These are phyloP conservation scores for Ips nitidus DNA, from an alignment of 1,140 invertebrate species.

Conservation along the genomic window DNA sequence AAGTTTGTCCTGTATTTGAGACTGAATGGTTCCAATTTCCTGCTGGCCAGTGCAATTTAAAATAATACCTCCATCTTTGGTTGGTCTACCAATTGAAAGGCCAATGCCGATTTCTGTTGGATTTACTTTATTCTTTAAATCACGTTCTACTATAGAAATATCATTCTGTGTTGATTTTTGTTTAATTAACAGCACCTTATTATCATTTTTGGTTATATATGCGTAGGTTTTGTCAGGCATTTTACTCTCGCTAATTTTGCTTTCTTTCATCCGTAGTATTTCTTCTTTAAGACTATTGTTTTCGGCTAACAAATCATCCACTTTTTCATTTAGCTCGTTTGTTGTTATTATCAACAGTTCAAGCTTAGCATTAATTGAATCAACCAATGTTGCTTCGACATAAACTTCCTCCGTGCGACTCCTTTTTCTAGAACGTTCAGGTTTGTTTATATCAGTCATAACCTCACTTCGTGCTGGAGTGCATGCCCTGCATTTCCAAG, in stretches of 20 bases:
- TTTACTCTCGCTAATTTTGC: background rate
- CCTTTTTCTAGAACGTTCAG: conserved; percentile 6
- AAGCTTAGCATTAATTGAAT: conserved; percentile 3
- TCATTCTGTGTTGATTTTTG: background rate
- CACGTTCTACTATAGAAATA: background rate
- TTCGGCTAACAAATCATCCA: background rate
- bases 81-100: background rate
- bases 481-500: background rate
- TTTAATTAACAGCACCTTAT: conserved; percentile 6
- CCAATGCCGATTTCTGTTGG: conserved; percentile 4
- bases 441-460: conserved; percentile 10
- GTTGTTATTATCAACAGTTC: background rate
- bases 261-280: background rate
- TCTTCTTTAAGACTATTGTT: conserved; percentile 1
- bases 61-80: conserved; percentile 6
- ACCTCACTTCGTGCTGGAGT: background rate
- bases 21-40: background rate
- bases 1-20: conserved; percentile 3
- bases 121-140: background rate
- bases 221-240: background rate
- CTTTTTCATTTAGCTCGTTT: too few species aligned
- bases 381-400: conserved; percentile 1
- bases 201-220: conserved; percentile 6
- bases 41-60: background rate
- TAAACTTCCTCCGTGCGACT: conserved; percentile 2